Percentiles rank a stretch among this genome's conserved stretches.
Evolutionary conservation across 2,797 vertebrate species (phyloP).

Genomic region (Phataginus tetradactyla): DNA sequence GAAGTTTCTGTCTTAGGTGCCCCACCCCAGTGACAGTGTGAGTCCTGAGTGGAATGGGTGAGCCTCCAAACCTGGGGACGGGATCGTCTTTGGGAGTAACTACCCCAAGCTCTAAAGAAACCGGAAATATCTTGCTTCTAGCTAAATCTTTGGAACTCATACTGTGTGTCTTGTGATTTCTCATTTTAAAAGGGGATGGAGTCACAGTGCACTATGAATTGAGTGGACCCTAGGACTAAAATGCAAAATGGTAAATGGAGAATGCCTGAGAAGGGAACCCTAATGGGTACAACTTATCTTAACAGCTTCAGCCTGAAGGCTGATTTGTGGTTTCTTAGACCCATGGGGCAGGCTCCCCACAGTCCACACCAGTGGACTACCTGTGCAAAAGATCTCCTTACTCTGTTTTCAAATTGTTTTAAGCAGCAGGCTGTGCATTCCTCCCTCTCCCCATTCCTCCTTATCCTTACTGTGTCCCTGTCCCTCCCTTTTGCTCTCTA

Average conservation of each 20-base stretch:
- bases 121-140: neutral
- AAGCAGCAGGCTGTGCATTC: neutral
- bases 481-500: neutral
- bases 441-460: neutral
- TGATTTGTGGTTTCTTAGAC: neutral
- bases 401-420: neutral
- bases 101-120: neutral
- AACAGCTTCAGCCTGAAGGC: neutral
- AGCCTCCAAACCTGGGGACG: neutral
- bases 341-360: neutral
- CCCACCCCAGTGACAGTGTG: neutral
- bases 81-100: neutral
- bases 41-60: neutral
- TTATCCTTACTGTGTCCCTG: neutral
- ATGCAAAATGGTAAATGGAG: neutral
- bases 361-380: neutral
- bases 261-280: neutral
- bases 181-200: neutral
- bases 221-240: neutral
- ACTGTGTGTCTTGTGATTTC: neutral
- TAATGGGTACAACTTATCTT: neutral
- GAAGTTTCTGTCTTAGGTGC: neutral
- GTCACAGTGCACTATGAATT: constrained; percentile 7
- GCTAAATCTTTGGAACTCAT: neutral
- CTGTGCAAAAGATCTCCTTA: neutral